Evolutionary conservation across 2,797 vertebrate species (phyloP), one percentile per base, ranked within the genome.

Genomic region (Eulemur albifrons): DNA sequence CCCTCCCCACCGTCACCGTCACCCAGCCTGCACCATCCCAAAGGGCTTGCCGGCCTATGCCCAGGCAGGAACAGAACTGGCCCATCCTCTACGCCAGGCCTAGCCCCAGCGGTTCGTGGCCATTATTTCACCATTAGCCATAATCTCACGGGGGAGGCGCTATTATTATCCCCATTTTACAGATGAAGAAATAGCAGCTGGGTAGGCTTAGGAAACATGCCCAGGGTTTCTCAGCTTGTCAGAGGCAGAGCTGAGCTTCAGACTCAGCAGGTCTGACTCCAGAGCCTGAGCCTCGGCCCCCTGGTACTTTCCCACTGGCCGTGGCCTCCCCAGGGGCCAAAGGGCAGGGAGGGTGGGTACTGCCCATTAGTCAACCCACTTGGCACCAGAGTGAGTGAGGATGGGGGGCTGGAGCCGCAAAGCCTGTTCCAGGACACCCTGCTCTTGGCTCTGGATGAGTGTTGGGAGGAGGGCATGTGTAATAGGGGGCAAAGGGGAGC

Each of bases 101-200:
- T 32, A 30, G 52, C 45, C 7, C 0, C 18, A 85, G 38, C 17
- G 43, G 52, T 65, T 72, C 10, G 0, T 0, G 2, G 75, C 65
- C 43, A 18, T n/a, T 32, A 23, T 27, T 30, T 65, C 70, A 61
- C 27, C 5, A 7, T 32, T 67, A 12, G 4, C 57, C 54, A 38
- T 45, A 7, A 27, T 23, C 67, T 88, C 57, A 0, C 0, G 1
- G 57, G 54, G 75, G 12, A 59, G 27, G 75, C 12, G 54, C 32
- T 70, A n/a, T 82, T 54, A 63, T 21, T 32, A 45, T 8, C 54
- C 94, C 93, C 82, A 88, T 93, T 91, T 89, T 61, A 83, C 84
- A 90, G 93, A 76, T 30, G 57, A 75, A 50, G 73, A 79, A 63
- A 30, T 0, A 38, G 80, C 15, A 45, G 57, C 48, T 17, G 48